These are phyloP conservation scores for Penaeus vannamei DNA, from an alignment of 1,140 invertebrate species.

Conservation along the genomic window DNA sequence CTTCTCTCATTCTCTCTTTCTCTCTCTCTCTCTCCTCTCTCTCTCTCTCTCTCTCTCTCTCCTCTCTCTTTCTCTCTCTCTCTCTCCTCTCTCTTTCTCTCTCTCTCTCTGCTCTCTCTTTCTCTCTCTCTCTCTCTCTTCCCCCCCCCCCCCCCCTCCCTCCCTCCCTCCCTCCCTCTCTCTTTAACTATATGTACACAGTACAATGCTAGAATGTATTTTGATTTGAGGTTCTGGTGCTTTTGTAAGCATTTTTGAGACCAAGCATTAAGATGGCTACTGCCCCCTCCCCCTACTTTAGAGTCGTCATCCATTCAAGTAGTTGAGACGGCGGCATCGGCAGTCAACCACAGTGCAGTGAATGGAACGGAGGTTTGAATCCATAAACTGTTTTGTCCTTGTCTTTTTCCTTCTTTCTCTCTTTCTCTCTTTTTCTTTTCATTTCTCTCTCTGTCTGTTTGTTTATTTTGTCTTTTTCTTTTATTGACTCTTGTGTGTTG, in stretches of 20 bases:
- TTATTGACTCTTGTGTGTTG: background rate
- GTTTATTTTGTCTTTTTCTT: background rate
- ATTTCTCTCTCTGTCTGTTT: background rate
- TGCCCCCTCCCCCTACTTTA: conserved; percentile 24
- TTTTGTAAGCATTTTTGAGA: background rate
- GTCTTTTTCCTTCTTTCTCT: background rate
- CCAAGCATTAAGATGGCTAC: conserved; percentile 31
- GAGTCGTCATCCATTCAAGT: conserved; percentile 64
- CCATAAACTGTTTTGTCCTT: background rate
- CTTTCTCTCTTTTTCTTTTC: background rate
- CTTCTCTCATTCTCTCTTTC: too few species aligned
- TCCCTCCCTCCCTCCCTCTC: background rate
- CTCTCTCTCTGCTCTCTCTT: background rate
- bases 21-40: too few species aligned
- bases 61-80: background rate
- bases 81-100: too few species aligned
- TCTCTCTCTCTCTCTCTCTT: too few species aligned
- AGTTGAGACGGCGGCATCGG: conserved; percentile 56
- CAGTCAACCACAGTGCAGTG: conserved; percentile 51
- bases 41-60: background rate
- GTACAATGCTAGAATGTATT: background rate
- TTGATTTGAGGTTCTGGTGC: too few species aligned
- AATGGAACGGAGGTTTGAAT: conserved; percentile 60
- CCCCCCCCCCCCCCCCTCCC: background rate
- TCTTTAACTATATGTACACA: background rate